phyloP scores from a whole-genome alignment of 2,113 vertebrate species.

The Anser cygnoides region DNA sequence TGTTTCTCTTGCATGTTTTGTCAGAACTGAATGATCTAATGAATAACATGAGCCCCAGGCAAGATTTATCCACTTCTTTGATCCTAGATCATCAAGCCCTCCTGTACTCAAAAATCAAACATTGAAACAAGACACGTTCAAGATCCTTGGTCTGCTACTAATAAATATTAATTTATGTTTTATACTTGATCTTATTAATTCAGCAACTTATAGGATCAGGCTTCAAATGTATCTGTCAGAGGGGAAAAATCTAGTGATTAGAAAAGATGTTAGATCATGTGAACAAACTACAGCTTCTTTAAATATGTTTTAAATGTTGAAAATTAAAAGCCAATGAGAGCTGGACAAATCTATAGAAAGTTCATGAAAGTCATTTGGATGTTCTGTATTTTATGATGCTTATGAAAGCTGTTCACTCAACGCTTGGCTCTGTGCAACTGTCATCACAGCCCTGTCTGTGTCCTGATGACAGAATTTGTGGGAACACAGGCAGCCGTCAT shows the following conservation, averaged over 20 bases:
- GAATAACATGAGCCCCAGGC: neutral
- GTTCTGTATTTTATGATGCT: neutral
- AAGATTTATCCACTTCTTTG: neutral
- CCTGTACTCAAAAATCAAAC: neutral
- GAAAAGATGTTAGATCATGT: neutral
- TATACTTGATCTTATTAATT: neutral
- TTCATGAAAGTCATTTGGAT: neutral
- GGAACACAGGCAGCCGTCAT: neutral
- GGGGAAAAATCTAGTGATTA: neutral
- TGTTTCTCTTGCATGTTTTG: neutral
- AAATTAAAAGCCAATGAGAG: neutral
- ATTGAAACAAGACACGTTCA: neutral
- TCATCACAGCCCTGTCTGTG: neutral
- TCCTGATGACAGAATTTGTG: neutral
- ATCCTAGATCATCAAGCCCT: neutral
- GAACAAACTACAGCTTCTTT: neutral
- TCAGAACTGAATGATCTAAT: neutral
- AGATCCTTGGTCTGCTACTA: neutral
- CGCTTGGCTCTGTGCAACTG: neutral
- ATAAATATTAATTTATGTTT: neutral
- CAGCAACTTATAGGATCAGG: neutral
- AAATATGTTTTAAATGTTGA: neutral
- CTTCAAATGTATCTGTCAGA: neutral
- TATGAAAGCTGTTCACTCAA: fast-evolving
- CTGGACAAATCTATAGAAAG: neutral